phyloP scores from a whole-genome alignment of 2,888 invertebrate genomes.

The Pristionchus exspectatus region DNA sequence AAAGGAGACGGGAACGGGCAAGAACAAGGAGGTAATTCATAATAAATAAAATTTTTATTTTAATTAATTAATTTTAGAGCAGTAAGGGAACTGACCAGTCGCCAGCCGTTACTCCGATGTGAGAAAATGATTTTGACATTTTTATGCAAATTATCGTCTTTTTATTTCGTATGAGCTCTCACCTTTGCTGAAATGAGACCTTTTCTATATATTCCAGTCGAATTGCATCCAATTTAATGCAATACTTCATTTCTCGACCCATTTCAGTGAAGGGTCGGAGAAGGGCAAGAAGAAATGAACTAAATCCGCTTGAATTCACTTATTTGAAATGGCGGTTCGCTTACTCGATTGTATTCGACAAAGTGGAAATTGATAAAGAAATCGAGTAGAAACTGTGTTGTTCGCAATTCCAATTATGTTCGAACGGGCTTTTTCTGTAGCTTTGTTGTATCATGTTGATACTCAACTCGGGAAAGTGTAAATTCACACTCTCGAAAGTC shows the following conservation, averaged over 20 bases:
- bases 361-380: constrained; percentile 1
- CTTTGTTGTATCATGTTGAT: too few species aligned
- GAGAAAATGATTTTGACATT: not conserved
- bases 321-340: constrained; percentile 5
- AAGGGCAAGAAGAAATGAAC: constrained; percentile 29
- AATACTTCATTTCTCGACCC: not conserved
- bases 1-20: not conserved
- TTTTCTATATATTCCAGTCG: not conserved
- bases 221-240: not conserved
- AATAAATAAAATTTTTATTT: not conserved
- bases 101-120: not conserved
- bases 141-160: too few species aligned
- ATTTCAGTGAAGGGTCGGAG: not conserved
- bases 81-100: not conserved
- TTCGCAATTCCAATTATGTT: too few species aligned
- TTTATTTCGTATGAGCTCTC: too few species aligned
- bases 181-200: too few species aligned
- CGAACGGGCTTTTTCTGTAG: too few species aligned
- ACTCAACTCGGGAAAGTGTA: not conserved
- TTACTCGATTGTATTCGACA: not conserved
- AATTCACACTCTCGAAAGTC: not conserved
- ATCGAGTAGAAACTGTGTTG: not conserved
- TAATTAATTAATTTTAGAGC: not conserved
- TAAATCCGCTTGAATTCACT: not conserved
- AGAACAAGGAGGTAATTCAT: not conserved